phyloP scores from a whole-genome alignment of 2,113 vertebrate genomes.

The Microtus ochrogaster region DNA sequence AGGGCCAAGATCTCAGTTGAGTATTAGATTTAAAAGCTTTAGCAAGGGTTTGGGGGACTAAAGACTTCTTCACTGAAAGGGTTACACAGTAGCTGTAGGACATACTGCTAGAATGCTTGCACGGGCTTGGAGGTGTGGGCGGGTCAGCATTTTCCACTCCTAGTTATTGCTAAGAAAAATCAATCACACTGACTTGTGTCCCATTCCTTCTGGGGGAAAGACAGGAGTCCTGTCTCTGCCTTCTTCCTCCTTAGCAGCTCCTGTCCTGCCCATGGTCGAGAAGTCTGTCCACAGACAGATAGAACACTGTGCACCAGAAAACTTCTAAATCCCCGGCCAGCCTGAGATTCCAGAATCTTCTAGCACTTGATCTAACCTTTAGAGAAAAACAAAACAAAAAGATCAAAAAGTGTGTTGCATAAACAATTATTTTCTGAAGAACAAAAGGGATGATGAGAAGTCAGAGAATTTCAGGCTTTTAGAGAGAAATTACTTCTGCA shows the following conservation, averaged over 20 bases:
- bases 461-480: conserved; percentile 37
- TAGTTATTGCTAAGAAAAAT: background rate
- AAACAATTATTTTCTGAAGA: conserved; percentile 70
- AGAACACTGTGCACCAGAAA: background rate
- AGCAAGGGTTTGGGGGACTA: background rate
- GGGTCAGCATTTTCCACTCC: background rate
- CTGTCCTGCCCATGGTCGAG: accelerated
- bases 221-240: background rate
- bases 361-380: background rate
- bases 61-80: background rate
- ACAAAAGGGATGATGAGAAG: conserved; percentile 36
- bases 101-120: background rate
- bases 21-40: background rate
- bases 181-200: background rate
- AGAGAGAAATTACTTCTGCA: conserved; percentile 49
- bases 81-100: background rate
- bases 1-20: background rate
- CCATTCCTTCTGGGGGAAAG: background rate
- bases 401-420: conserved; percentile 16
- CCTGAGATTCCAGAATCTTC: background rate
- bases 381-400: background rate
- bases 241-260: background rate
- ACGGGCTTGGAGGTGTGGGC: background rate
- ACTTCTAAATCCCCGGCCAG: background rate
- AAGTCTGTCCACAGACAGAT: background rate